Conservation (phyloP, 2,888 invertebrate genomes). For the Amblyjoppa fuscipennis region DNA sequence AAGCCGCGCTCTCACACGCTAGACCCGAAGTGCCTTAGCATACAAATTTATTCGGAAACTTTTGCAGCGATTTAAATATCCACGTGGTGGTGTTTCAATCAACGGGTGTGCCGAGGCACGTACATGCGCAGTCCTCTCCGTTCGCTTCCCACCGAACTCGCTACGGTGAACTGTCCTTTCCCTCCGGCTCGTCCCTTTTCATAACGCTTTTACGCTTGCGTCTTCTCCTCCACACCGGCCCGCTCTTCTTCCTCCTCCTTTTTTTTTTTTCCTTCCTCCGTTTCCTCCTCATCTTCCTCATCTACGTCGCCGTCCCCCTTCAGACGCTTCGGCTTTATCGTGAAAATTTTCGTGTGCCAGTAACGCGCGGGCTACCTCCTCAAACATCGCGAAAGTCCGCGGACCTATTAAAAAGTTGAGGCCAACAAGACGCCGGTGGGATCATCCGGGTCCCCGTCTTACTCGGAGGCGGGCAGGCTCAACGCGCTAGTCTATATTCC, state of each 20-base stretch:
- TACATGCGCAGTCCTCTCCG: constrained; percentile 60
- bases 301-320: constrained; percentile 7
- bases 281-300: constrained; percentile 1
- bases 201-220: constrained; percentile 27
- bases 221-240: neutral
- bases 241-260: neutral
- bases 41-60: constrained; percentile 81
- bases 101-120: constrained; percentile 71
- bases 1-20: constrained; percentile 19
- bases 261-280: neutral
- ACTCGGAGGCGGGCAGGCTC: neutral
- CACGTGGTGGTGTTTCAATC: constrained; percentile 79
- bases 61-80: constrained; percentile 80
- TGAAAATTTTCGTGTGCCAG: constrained; percentile 50
- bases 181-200: constrained; percentile 38
- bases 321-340: constrained; percentile 50
- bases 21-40: constrained; percentile 74
- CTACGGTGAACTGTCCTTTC: constrained; percentile 57
- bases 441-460: constrained; percentile 1
- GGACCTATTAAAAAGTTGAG: constrained; percentile 70
- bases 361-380: constrained; percentile 37
- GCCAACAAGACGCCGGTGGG: constrained; percentile 25
- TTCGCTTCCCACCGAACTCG: neutral
- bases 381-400: constrained; percentile 54
- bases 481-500: constrained; percentile 5